Base-by-base conservation (phyloP, 2,797 vertebrate species). In the Paramormyrops hopkinsi region DNA sequence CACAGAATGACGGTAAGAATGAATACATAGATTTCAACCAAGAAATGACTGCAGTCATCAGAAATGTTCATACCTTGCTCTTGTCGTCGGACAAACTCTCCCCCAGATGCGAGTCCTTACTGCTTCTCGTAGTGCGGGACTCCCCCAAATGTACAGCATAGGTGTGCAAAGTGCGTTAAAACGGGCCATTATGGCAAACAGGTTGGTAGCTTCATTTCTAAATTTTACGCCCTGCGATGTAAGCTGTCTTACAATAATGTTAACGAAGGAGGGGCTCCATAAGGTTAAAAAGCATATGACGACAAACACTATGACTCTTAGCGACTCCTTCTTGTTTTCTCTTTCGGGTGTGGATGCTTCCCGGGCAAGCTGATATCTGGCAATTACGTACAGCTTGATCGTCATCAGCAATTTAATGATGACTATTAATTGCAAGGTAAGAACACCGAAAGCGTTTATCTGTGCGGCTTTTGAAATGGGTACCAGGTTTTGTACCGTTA, bases 241-340 rank as follows among this genome's bases (percentile, higher is more conserved):
- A 44, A 89, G n/a, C 91, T 95, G 95, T 29, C 94, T 91, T 41
- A 94, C 93, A 19, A 96, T 95, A 0, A 95, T 95, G 37, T 96
- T 96, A 2, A 96, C 90, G 89, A 96, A 97, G 0, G 96, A 96
- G 0, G 96, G 96, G 90, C 93, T 93, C 96, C 96, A 96, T n/a
- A 97, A 90, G 8, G 90, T 91, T 91, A 97, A 82, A 90, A 96
- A 96, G 48, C 93, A 96, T 0, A 96, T 96, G 0, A 96, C 96
- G 90, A 96, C 96, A 41, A 96, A 94, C 83, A 97, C 94, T 9
- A 97, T 96, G 88, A 96, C 95, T 88, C 94, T 95, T 91, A 97
- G 89, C 2, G 96, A 96, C 90, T 96, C 95, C 41, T 93, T 95
- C 84, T 96, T 96, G 92, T 84, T 94, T 29, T 96, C 95, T 14